Percentiles rank a stretch among this genome's conserved stretches.
These are phyloP conservation scores for Gambusia affinis DNA, from an alignment of 2,113 vertebrate genomes.

Conservation along the genomic window DNA sequence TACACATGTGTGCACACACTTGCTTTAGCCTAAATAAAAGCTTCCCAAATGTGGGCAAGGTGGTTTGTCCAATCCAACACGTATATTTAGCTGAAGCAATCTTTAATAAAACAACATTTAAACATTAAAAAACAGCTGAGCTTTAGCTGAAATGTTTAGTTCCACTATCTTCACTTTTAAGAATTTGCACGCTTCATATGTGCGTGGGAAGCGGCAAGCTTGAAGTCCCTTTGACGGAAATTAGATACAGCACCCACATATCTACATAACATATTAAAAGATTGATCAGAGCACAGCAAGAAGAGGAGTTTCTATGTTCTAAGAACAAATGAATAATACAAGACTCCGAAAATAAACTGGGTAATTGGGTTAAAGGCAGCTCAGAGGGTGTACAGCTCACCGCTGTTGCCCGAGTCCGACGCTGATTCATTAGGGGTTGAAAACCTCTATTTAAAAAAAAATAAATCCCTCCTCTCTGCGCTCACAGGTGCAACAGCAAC, in stretches of 20 bases:
- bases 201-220: background rate
- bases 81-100: background rate
- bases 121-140: too few relatives aligned
- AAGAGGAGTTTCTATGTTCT: constrained; percentile 34
- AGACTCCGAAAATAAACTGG: constrained; percentile 63
- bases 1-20: constrained; percentile 3
- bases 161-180: background rate
- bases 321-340: constrained; percentile 67
- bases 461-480: background rate
- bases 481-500: constrained; percentile 19
- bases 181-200: constrained; percentile 2
- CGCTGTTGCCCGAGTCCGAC: constrained; percentile 13
- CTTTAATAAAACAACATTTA: too few relatives aligned
- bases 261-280: constrained; percentile 22
- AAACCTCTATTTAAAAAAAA: constrained; percentile 11
- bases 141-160: background rate
- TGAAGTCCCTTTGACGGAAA: background rate
- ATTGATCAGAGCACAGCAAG: constrained; percentile 18
- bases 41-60: background rate
- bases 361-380: constrained; percentile 67
- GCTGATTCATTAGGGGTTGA: constrained; percentile 47
- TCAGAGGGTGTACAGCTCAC: constrained; percentile 31
- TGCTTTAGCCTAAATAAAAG: constrained; percentile 34
- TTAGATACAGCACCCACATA: constrained; percentile 10
- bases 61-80: background rate